These are phyloP conservation scores for Sebastes trivittatus DNA, from an alignment of 2,797 vertebrate species.

Conservation along the genomic window DNA sequence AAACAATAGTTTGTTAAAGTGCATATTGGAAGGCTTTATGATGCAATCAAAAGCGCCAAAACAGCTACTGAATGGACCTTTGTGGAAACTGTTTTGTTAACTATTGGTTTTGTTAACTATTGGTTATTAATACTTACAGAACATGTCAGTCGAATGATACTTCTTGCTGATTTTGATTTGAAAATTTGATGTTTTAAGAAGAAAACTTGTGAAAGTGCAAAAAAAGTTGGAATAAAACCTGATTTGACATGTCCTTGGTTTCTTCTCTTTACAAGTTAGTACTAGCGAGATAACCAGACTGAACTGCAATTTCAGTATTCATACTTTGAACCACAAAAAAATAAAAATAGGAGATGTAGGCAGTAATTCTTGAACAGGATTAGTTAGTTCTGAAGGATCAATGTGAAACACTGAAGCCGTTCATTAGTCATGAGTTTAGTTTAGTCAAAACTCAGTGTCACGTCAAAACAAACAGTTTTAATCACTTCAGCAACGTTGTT, in stretches of 20 bases:
- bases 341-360: not conserved
- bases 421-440: conserved; percentile 39
- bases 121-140: not conserved
- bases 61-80: not conserved
- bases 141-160: not conserved
- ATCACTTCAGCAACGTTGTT: conserved; percentile 7
- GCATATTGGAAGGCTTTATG: not conserved
- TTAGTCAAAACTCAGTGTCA: conserved; percentile 5
- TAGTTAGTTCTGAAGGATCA: conserved; percentile 17
- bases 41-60: not conserved
- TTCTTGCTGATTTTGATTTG: not conserved
- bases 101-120: not conserved
- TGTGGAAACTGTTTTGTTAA: not conserved
- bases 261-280: not conserved
- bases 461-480: conserved; percentile 4
- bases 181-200: not conserved
- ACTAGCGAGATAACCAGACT: not conserved
- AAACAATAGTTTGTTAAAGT: not conserved
- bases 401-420: conserved; percentile 15
- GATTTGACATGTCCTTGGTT: not conserved
- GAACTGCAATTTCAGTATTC: not conserved
- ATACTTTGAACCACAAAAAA: not conserved
- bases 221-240: not conserved
- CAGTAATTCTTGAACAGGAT: not conserved
- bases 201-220: not conserved